A percentile compares a stretch with the other conserved stretches of the same genome.
Conservation (phyloP, 2,888 invertebrate genomes). For the Plusia festucae region DNA sequence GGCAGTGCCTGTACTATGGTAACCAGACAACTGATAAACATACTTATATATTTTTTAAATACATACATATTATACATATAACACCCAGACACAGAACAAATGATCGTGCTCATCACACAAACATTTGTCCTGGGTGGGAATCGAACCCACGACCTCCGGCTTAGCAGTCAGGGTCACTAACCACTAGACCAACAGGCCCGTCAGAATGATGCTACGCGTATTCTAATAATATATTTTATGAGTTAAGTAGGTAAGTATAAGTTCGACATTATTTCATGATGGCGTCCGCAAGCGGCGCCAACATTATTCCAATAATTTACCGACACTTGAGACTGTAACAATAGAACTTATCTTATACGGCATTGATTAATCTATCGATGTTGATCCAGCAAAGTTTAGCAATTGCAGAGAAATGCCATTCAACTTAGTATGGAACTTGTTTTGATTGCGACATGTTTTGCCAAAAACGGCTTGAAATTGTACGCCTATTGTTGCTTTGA, state of each 20-base stretch:
- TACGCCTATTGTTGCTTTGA: not conserved
- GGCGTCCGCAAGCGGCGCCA: constrained; percentile 34
- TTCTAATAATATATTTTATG: not conserved
- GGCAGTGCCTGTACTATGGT: no score
- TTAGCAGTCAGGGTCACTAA: no score
- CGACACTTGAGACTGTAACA: constrained; percentile 44
- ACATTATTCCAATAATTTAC: constrained; percentile 17
- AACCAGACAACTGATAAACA: no score
- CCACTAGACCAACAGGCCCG: no score
- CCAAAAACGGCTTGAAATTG: not conserved
- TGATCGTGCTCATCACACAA: no score
- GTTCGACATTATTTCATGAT: not conserved
- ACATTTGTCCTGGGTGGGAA: no score
- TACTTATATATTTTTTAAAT: no score
- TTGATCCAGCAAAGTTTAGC: constrained; percentile 28
- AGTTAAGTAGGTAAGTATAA: not conserved
- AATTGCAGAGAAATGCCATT: constrained; percentile 31
- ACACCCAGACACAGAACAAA: no score
- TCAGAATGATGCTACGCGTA: not conserved
- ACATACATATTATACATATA: no score
- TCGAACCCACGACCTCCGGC: no score
- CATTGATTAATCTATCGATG: constrained; percentile 41
- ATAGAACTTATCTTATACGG: constrained; percentile 47
- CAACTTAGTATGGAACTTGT: constrained; percentile 12
- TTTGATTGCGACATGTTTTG: not conserved